phyloP scores from a whole-genome alignment of 2,797 vertebrate species.

The Paedocypris micromegethes region DNA sequence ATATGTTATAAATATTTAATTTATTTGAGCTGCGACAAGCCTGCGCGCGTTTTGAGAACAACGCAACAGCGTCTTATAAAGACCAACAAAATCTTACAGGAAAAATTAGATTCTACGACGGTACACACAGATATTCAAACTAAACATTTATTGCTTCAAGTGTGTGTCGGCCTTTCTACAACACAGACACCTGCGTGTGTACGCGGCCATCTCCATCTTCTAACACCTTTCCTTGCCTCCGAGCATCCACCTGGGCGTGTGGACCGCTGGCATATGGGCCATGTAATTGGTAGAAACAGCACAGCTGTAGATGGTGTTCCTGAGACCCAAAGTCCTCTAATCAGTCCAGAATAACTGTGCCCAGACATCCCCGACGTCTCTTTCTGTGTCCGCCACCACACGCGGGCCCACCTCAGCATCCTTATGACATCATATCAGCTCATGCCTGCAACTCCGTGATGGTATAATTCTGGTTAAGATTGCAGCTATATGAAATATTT shows the following conservation, averaged over 20 bases:
- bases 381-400: neutral
- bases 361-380: slow-evolving; percentile 15
- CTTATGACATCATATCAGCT: neutral
- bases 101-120: too few species aligned
- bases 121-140: too few species aligned
- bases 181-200: slow-evolving; percentile 17
- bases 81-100: too few species aligned
- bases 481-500: too few species aligned
- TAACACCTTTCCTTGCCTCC: slow-evolving; percentile 33
- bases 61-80: neutral
- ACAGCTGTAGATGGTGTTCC: slow-evolving; percentile 72
- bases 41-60: neutral
- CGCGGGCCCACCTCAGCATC: neutral
- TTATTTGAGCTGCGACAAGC: neutral
- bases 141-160: neutral
- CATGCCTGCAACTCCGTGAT: neutral
- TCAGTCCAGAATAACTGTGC: slow-evolving; percentile 59
- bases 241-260: slow-evolving; percentile 44
- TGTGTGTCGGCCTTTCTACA: neutral
- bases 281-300: slow-evolving; percentile 79
- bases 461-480: too few species aligned
- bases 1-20: slow-evolving; percentile 7
- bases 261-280: slow-evolving; percentile 66
- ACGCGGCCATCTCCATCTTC: slow-evolving; percentile 51
- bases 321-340: slow-evolving; percentile 67